Percentiles rank a stretch among this genome's conserved stretches.
phyloP scores from a whole-genome alignment of 2,113 vertebrate genomes.

The Protobothrops mucrosquamatus region DNA sequence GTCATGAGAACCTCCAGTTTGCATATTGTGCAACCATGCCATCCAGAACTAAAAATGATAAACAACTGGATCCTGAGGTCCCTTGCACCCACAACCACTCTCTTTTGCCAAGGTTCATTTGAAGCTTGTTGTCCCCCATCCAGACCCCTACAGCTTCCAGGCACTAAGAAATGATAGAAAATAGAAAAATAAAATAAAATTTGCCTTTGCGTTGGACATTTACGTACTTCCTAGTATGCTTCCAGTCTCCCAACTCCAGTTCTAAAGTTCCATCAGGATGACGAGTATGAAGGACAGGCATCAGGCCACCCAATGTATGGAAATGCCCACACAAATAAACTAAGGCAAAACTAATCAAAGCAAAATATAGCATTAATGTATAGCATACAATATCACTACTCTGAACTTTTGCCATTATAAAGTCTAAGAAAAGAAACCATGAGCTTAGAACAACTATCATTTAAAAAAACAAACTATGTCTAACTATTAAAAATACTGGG shows the following conservation, averaged over 20 bases:
- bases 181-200: background rate
- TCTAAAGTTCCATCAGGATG: slow-evolving; percentile 88
- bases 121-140: background rate
- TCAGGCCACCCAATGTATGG: slow-evolving; percentile 89
- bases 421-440: background rate
- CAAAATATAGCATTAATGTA: background rate
- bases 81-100: background rate
- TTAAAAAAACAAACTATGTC: background rate
- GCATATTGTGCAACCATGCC: background rate
- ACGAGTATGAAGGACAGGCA: slow-evolving; percentile 88
- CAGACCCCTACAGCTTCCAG: background rate
- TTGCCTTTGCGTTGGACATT: background rate
- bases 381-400: background rate
- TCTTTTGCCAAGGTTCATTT: background rate
- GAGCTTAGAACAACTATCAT: background rate
- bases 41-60: background rate
- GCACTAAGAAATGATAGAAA: background rate
- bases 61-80: background rate
- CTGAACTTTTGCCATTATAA: background rate
- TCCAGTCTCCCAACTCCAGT: slow-evolving; percentile 96
- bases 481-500: background rate
- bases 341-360: slow-evolving; percentile 79
- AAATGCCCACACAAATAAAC: slow-evolving; percentile 96
- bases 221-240: slow-evolving; percentile 86
- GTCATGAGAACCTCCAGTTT: background rate